Evolutionary conservation across 2,113 vertebrate genomes (phyloP).

Genomic region (Alethe castanea): DNA sequence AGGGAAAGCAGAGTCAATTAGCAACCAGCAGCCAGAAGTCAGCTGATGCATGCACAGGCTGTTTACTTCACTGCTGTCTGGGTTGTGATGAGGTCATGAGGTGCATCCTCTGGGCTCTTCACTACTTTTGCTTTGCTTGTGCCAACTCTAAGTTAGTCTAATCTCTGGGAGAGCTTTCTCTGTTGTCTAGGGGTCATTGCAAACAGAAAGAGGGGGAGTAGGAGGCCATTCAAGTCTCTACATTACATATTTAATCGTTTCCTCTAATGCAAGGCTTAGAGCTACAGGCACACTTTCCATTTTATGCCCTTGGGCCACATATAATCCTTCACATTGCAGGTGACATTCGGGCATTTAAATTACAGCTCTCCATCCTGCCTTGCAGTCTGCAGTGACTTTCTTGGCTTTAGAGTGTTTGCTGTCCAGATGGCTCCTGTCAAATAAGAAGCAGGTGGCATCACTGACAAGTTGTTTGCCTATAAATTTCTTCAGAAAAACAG

Average conservation of each 20-base stretch:
- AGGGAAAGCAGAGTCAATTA: neutral
- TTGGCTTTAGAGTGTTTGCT: neutral
- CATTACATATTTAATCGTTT: neutral
- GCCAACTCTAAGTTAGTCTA: neutral
- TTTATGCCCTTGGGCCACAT: neutral
- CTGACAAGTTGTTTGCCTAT: neutral
- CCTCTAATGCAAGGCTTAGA: neutral
- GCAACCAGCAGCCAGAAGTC: neutral
- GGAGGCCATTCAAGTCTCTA: neutral
- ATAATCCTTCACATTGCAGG: neutral
- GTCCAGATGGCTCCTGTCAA: slow-evolving; percentile 14
- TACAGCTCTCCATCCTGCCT: neutral
- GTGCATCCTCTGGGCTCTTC: neutral
- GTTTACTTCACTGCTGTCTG: neutral
- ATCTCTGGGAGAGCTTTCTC: neutral
- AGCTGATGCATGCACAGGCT: fast-evolving
- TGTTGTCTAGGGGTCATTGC: neutral
- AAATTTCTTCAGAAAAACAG: slow-evolving; percentile 1
- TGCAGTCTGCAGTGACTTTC: neutral
- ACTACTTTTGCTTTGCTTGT: neutral
- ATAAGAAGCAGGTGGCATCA: slow-evolving; percentile 11
- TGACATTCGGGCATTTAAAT: neutral
- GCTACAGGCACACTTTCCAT: neutral
- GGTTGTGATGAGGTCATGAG: neutral
- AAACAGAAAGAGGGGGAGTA: neutral